phyloP scores from a whole-genome alignment of 2,797 vertebrate genomes.

The Bradypus variegatus region DNA sequence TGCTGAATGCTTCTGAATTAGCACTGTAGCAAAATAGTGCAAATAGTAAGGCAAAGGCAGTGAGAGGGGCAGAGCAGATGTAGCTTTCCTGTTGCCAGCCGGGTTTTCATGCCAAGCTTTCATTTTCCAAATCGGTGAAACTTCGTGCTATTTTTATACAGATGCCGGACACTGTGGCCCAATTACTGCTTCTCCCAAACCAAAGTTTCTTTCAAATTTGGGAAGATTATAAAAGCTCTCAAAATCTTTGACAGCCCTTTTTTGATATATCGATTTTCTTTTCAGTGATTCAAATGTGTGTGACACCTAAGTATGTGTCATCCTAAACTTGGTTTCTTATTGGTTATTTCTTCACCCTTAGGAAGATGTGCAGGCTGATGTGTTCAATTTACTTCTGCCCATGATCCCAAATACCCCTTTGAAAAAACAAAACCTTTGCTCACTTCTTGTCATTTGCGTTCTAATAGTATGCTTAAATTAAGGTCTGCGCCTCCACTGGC shows the following conservation, averaged over 20 bases:
- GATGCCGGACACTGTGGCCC: neutral
- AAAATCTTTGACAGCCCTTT: neutral
- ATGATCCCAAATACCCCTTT: neutral
- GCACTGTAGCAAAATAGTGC: slow-evolving; percentile 24
- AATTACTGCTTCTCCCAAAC: neutral
- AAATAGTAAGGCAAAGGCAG: slow-evolving; percentile 44
- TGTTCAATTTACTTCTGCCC: neutral
- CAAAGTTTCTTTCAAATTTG: neutral
- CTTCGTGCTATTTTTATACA: neutral
- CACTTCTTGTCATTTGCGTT: neutral
- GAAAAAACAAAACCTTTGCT: neutral
- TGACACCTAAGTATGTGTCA: neutral
- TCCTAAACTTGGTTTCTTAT: neutral
- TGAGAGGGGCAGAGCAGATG: neutral
- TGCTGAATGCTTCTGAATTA: slow-evolving; percentile 48
- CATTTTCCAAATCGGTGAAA: slow-evolving; percentile 13
- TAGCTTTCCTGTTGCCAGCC: neutral
- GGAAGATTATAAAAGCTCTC: neutral
- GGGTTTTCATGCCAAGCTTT: neutral
- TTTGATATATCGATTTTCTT: neutral
- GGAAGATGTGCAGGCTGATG: neutral
- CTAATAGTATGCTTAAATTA: neutral
- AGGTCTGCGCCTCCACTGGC: neutral
- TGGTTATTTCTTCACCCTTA: neutral
- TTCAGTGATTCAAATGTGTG: neutral